phyloP scores from a whole-genome alignment of 2,113 vertebrate species.

The Riparia riparia region DNA sequence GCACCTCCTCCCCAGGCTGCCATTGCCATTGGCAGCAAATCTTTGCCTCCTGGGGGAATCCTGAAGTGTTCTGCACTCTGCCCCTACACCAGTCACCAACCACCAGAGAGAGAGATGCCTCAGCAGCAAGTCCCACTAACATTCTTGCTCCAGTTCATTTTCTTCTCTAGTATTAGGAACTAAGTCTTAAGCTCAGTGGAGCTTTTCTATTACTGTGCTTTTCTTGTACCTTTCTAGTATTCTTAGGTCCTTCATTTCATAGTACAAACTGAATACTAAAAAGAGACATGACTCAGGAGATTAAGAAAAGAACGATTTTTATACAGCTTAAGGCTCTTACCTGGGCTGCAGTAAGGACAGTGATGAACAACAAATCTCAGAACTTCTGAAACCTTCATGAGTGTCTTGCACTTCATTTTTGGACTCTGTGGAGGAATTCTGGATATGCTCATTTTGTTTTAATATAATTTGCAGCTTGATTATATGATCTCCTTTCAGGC shows the following conservation, averaged over 20 bases:
- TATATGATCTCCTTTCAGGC: conserved; percentile 10
- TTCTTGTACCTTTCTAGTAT: background rate
- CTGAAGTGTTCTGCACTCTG: background rate
- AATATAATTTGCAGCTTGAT: conserved; percentile 32
- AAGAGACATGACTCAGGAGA: background rate
- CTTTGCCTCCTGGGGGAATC: background rate
- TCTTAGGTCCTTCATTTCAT: background rate
- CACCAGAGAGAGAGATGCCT: background rate
- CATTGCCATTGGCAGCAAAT: background rate
- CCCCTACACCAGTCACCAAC: background rate
- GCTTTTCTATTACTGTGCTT: background rate
- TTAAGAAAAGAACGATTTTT: background rate
- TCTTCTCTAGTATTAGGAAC: background rate
- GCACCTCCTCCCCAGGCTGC: background rate
- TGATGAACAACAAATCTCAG: background rate
- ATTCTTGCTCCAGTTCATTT: background rate
- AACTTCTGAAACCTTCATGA: background rate
- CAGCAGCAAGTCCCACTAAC: background rate
- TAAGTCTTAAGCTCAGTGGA: background rate
- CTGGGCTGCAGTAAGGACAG: background rate
- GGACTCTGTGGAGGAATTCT: background rate
- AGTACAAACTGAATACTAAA: background rate
- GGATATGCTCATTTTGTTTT: background rate
- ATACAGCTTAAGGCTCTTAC: background rate
- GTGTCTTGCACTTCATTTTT: background rate